Base-by-base conservation (phyloP, 2,113 vertebrate genomes). In the Procavia capensis region DNA sequence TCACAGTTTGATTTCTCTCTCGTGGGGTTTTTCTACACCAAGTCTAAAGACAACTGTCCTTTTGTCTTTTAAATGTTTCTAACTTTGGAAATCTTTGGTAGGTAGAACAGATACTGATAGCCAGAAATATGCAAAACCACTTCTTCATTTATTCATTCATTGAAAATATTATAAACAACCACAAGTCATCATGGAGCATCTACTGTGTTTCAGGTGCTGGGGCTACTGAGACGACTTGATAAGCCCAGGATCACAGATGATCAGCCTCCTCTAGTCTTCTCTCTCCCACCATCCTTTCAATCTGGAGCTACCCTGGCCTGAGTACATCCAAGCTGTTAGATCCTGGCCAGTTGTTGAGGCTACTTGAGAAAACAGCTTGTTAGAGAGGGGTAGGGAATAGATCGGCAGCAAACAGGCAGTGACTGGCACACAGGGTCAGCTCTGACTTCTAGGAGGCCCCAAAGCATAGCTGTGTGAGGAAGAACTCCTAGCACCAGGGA, bases 61-160 rank as follows among this genome's bases (percentile, higher is more conserved):
- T 95, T 88, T 76, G 59, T 64, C 45, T 79, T 92, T 87, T 47
- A 92, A 90, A 54, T 43, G 78, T 91, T 86, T 93, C 80, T 90
- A 68, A 94, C 70, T 94, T 72, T 24, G 50, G 61, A 86, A 70
- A n/a, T n/a, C n/a, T 7, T 34, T 41, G n/a, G 61, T 70, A 29
- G 43, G 43, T 24, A 70, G 39, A 54, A n/a, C 6, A 72, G 31
- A 43, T 90, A 19, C 39, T 50, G 81, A 66, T 7, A 81, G 22
- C 36, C 31, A 43, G 70, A 64, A 64, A 54, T 25, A 3, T 24
- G 54, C 29, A 87, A 85, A 94, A 50, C 9, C 43, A 24, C 5
- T 86, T 88, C 45, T 79, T 43, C 5, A 9, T 85, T 86, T 13
- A 14, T 80, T 75, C 6, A 9, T 85, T 70, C 43, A 68, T 27